phyloP scores from a whole-genome alignment of 1,140 invertebrate species.

The Bombus cullumanus region DNA sequence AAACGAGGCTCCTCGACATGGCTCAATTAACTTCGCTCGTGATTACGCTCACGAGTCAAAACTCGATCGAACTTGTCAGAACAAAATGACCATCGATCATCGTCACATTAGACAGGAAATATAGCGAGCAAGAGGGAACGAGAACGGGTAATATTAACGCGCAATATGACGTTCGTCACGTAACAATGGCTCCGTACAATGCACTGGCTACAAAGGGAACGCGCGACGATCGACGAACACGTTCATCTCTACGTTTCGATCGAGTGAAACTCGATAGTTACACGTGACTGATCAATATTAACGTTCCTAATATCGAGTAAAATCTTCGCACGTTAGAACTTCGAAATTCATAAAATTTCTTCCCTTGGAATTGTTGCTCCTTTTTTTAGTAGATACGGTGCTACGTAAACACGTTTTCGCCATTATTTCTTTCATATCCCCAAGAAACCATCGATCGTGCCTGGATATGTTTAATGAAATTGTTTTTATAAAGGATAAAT shows the following conservation, averaged over 20 bases:
- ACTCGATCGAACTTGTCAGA: slow-evolving; percentile 47
- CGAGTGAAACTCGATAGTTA: slow-evolving; percentile 29
- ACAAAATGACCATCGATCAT: slow-evolving; percentile 53
- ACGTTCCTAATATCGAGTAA: slow-evolving; percentile 5
- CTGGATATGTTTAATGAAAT: no score
- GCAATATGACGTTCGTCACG: slow-evolving; percentile 50
- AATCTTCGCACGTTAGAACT: background rate
- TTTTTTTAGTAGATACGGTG: no score
- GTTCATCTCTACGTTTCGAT: slow-evolving; percentile 23
- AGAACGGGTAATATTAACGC: slow-evolving; percentile 29
- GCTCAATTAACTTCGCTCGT: slow-evolving; percentile 42
- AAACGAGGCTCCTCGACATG: background rate
- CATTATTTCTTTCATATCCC: no score
- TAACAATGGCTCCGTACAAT: slow-evolving; percentile 27
- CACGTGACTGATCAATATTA: slow-evolving; percentile 15
- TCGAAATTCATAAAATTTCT: background rate
- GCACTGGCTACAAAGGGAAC: slow-evolving; percentile 31
- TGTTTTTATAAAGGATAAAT: no score
- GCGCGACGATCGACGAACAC: slow-evolving; percentile 8
- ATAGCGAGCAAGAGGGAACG: background rate
- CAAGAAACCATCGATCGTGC: no score
- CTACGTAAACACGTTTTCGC: no score
- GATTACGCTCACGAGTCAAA: slow-evolving; percentile 46
- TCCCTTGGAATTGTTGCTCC: no score
- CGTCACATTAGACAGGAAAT: slow-evolving; percentile 31